A percentile compares a stretch with the other conserved stretches of the same genome.
These are phyloP conservation scores for Littorina saxatilis DNA, from an alignment of 1,140 invertebrate species.

Conservation along the genomic window DNA sequence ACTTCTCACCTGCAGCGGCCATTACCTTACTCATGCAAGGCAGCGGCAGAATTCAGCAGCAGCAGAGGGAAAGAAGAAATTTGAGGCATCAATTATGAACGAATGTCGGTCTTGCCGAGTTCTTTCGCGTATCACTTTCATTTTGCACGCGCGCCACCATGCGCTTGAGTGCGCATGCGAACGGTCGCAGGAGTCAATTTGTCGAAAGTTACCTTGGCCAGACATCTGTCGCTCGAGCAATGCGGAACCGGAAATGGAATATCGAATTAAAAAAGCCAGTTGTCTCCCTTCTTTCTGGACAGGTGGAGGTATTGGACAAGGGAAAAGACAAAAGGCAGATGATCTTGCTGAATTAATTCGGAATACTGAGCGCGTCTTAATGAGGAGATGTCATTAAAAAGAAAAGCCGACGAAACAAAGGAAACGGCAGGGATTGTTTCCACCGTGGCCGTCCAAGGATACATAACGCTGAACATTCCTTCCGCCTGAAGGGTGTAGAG, in stretches of 20 bases:
- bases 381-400: too few relatives aligned
- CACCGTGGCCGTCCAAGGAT: too few relatives aligned
- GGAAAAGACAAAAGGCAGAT: background rate
- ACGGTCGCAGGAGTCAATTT: slow-evolving; percentile 7
- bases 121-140: background rate
- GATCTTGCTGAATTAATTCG: background rate
- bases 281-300: background rate
- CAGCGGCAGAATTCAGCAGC: background rate
- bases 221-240: slow-evolving; percentile 8
- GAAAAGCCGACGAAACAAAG: slow-evolving; percentile 27
- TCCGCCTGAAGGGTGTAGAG: too few relatives aligned
- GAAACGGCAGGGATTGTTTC: slow-evolving; percentile 26
- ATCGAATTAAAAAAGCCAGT: background rate
- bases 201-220: background rate
- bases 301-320: background rate
- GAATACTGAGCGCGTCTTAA: background rate
- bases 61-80: background rate
- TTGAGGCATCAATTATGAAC: slow-evolving; percentile 15
- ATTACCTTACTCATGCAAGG: background rate
- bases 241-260: slow-evolving; percentile 2
- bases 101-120: background rate
- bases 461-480: too few relatives aligned
- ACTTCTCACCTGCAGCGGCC: background rate
- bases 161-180: background rate
- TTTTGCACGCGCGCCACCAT: background rate